These are phyloP conservation scores for Tyto alba DNA, from an alignment of 2,113 vertebrate species.

Conservation along the genomic window DNA sequence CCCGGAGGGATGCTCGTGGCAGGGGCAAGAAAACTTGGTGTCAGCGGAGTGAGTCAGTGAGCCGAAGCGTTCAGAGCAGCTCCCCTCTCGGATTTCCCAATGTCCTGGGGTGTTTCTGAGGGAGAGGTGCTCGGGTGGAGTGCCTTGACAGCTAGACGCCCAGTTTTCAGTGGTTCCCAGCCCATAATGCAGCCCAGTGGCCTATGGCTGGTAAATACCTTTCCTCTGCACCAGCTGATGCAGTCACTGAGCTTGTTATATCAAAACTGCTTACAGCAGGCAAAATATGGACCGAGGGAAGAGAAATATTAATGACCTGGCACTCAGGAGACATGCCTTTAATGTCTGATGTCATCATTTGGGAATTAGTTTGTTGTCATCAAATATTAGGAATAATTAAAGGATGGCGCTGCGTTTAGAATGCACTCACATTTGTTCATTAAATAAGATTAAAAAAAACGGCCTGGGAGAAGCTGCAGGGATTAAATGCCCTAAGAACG, in stretches of 20 bases:
- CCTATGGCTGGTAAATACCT: neutral
- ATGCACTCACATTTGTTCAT: neutral
- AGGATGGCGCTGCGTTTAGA: neutral
- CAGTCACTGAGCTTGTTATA: neutral
- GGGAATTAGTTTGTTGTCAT: neutral
- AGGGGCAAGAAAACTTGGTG: neutral
- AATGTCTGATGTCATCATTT: neutral
- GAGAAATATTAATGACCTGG: neutral
- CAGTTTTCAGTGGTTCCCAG: neutral
- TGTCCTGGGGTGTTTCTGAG: neutral
- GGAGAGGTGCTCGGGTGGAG: neutral
- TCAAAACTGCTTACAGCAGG: neutral
- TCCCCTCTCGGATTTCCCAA: neutral
- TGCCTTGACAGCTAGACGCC: neutral
- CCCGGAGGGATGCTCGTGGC: rapidly evolving
- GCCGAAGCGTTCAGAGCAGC: neutral
- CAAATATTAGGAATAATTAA: neutral
- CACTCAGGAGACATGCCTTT: rapidly evolving
- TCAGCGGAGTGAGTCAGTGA: neutral
- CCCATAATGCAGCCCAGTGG: neutral
- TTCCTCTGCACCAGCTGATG: neutral
- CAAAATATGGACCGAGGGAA: neutral
- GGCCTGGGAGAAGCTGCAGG: neutral
- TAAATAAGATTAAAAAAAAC: neutral
- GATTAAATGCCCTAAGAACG: neutral